These are phyloP conservation scores for Leucophenga montana DNA, from an alignment of 2,888 invertebrate genomes.

Conservation along the genomic window DNA sequence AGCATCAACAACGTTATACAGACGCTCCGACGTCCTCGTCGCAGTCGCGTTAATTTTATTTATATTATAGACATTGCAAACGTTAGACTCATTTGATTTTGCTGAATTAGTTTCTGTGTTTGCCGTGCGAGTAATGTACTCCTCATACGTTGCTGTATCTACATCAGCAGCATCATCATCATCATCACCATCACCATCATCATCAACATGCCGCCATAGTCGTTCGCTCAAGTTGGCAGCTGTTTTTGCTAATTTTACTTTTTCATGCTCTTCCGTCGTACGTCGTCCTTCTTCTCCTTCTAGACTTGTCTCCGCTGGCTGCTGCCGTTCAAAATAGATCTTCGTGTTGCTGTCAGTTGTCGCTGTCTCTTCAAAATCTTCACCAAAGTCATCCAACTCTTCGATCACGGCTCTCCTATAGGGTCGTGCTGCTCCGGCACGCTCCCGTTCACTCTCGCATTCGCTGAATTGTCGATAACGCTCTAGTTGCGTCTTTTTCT, in stretches of 20 bases:
- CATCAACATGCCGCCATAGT: no score
- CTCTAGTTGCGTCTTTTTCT: constrained; percentile 29
- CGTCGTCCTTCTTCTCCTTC: constrained; percentile 27
- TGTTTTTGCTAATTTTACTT: constrained; percentile 66
- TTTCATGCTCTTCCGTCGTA: constrained; percentile 37
- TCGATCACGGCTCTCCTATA: constrained; percentile 58
- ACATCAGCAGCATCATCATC: constrained; percentile 6
- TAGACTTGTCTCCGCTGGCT: constrained; percentile 8
- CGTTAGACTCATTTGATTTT: neutral
- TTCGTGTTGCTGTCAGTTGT: constrained; percentile 9
- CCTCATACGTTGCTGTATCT: constrained; percentile 9
- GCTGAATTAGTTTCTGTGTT: constrained; percentile 17
- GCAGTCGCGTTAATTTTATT: constrained; percentile 7
- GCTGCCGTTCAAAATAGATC: constrained; percentile 36
- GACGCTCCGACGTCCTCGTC: neutral
- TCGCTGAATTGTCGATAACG: constrained; percentile 49
- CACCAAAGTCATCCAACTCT: constrained; percentile 62
- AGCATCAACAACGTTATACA: neutral
- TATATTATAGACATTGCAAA: constrained; percentile 12
- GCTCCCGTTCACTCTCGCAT: constrained; percentile 32
- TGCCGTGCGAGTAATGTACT: constrained; percentile 12
- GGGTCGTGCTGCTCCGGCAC: constrained; percentile 29
- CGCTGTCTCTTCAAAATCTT: constrained; percentile 26
- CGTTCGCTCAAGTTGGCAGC: constrained; percentile 47
- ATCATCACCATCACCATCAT: neutral